Conservation (phyloP, 1,140 invertebrate species). For the Tetraneura akinire region DNA sequence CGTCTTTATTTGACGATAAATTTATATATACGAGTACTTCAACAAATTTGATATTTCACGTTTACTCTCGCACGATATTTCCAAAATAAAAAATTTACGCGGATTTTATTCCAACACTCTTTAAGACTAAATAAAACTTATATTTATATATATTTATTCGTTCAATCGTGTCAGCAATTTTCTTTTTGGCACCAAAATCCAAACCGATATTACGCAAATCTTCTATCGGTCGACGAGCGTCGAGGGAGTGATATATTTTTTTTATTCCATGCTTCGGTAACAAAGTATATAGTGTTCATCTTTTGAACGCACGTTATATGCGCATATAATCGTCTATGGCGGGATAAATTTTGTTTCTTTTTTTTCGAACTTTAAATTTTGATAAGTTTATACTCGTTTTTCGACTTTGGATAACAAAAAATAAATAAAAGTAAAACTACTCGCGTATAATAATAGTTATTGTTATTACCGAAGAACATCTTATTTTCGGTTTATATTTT, state of each 20-base stretch:
- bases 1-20: too few relatives aligned
- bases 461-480: neutral
- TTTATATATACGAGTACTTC: too few relatives aligned
- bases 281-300: neutral
- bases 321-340: neutral
- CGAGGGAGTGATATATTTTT: slow-evolving; percentile 16
- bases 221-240: neutral
- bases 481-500: too few relatives aligned
- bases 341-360: too few relatives aligned
- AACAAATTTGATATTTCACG: too few relatives aligned
- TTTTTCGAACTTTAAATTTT: neutral
- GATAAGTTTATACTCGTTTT: neutral
- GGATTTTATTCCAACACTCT: neutral
- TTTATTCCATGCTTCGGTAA: neutral
- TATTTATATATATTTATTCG: neutral
- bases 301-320: slow-evolving; percentile 6
- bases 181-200: slow-evolving; percentile 15
- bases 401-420: neutral
- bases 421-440: neutral
- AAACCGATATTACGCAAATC: slow-evolving; percentile 17
- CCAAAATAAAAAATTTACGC: neutral
- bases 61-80: too few relatives aligned
- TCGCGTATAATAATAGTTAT: too few relatives aligned
- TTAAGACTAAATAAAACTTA: neutral
- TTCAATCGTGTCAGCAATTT: neutral